Evolutionary conservation across 2,797 vertebrate genomes (phyloP), one percentile per base, ranked within the genome.

Genomic region (Gouania willdenowi): DNA sequence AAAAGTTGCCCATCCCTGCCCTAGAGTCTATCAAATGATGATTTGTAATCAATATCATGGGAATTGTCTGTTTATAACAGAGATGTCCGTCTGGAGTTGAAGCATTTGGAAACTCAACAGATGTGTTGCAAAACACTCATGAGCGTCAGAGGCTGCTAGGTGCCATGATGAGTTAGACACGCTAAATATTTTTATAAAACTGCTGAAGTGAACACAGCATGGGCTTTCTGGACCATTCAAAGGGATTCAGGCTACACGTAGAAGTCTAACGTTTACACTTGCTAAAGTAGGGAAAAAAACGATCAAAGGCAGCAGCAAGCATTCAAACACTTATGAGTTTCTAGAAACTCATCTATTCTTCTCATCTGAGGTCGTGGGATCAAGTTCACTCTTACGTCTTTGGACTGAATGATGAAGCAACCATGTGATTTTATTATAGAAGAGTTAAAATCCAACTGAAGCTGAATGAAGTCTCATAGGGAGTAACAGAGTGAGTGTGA

Each of bases 31-130:
- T 62, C 48, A 66, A 56, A 71, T 74, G 38, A 79, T 78, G 48
- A 71, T 74, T 75, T 73, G 63, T 66, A 65, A 83, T 84, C 79
- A 67, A 82, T 83, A 77, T 60, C 26, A 56, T 62, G 51, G 26
- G 57, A 45, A 79, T 66, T 57, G 57, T 79, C 69, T 2, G 27
- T 46, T 61, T 71, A 61, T 14, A 24, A 79, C 31, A 49, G 26
- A 42, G 7, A 29, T 35, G 38, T 70, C 72, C 57, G 28, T 5
- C 0, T 56, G 43, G 68, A 58, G 12, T 44, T 26, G 65, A 56
- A 61, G 39, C 52, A 71, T 68, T 69, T 31, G 19, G 2, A 36
- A 42, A 38, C 42, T 11, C 39, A 48, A 41, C 5, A 5, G 12
- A 32, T 41, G 54, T 47, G 27, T 39, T 23, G 23, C 20, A 9